Evolutionary conservation across 2,113 vertebrate genomes (phyloP).

Genomic region (Raja brachyura): DNA sequence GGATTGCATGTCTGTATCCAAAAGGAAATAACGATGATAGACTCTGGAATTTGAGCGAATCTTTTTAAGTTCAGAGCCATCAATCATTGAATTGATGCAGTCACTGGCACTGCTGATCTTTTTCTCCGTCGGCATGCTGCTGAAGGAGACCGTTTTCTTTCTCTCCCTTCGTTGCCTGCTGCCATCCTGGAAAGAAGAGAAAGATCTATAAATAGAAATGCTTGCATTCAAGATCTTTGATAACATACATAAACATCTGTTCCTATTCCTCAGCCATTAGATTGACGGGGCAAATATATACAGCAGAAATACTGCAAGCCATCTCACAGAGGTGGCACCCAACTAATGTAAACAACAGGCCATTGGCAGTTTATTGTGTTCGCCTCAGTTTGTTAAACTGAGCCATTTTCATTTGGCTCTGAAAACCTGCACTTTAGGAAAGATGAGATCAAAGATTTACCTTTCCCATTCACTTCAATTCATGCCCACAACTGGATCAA

Average conservation of each 20-base stretch:
- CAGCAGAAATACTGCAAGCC: neutral
- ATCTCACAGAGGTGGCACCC: neutral
- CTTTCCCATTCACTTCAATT: neutral
- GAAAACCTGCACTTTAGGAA: neutral
- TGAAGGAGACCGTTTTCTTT: conserved; percentile 94
- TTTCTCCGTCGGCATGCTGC: conserved; percentile 95
- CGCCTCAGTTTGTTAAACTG: neutral
- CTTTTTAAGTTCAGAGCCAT: conserved; percentile 88
- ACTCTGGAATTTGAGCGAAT: conserved; percentile 88
- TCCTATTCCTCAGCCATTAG: neutral
- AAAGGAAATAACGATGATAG: conserved; percentile 85
- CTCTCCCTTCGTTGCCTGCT: conserved; percentile 84
- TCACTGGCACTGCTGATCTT: conserved; percentile 94
- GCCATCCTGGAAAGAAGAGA: conserved; percentile 66
- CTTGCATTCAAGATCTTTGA: neutral
- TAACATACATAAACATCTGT: neutral
- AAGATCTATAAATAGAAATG: neutral
- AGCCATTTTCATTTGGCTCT: neutral
- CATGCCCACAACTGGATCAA: neutral
- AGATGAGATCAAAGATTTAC: neutral
- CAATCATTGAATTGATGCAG: conserved; percentile 90
- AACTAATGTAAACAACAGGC: neutral
- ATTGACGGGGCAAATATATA: neutral
- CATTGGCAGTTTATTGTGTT: neutral
- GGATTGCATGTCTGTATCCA: conserved; percentile 95